Base-by-base conservation (phyloP, 1,140 invertebrate species). In the Meteorus sp. region DNA sequence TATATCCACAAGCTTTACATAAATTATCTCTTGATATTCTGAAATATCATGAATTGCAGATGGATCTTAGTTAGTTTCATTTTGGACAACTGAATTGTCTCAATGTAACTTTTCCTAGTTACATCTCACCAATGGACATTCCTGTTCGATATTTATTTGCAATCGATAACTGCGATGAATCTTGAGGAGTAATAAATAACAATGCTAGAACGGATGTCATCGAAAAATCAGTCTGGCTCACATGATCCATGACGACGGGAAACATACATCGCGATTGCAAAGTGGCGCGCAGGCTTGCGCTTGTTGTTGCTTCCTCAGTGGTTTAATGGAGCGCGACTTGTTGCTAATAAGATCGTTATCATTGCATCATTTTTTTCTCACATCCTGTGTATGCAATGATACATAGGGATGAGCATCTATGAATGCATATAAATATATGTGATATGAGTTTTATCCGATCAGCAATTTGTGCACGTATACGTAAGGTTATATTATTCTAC, bases 141-240 rank as follows among this genome's bases (percentile, higher is more conserved):
- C n/a, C n/a, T n/a, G n/a, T n/a, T n/a, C n/a, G n/a, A n/a, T n/a
- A n/a, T n/a, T n/a, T n/a, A n/a, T n/a, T n/a, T n/a, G n/a, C n/a
- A n/a, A n/a, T n/a, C n/a, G 9, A 29, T 29, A 29, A 29, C 9
- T 29, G 27, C 4, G 27, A 29, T 5, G 27, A n/a, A 29, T 29
- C 27, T 29, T 29, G 27, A 29, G 27, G 27, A 29, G 27, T 4
- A 29, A 4, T 5, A 29, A 29, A 4, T 4, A 29, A 29, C 4
- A 29, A 29, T 29, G 9, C 27, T 37, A 41, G 35, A 27, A 56
- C 39, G 43, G 13, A 50, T 57, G 13, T 23, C 13, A 57, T 50
- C 50, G 50, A 54, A 60, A 64, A 66, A 65, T 67, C 35, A 47
- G 63, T 60, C 58, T 63, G 45, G 57, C 54, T 63, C 35, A 35